phyloP scores from a whole-genome alignment of 2,113 vertebrate genomes.

The Rhea pennata region DNA sequence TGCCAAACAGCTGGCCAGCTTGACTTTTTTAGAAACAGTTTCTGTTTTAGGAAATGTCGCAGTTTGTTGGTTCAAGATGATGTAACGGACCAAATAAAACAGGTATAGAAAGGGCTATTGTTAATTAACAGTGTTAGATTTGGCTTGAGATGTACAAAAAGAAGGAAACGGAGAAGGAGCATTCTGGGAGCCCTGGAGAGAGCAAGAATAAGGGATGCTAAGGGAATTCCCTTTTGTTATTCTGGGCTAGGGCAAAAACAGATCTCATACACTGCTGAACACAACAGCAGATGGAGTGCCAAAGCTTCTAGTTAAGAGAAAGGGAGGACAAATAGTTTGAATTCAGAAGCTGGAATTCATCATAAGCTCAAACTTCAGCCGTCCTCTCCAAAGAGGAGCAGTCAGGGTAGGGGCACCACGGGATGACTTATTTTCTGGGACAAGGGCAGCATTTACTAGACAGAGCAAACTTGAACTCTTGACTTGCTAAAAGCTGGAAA shows the following conservation, averaged over 20 bases:
- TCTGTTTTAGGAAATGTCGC: not conserved
- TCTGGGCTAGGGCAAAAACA: not conserved
- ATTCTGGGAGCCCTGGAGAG: not conserved
- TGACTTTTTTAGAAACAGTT: conserved; percentile 15
- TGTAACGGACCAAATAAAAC: not conserved
- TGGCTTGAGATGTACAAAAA: not conserved
- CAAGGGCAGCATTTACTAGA: not conserved
- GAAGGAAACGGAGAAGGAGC: not conserved
- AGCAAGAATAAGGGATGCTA: not conserved
- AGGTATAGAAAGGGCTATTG: not conserved
- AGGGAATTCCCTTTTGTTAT: not conserved
- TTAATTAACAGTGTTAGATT: not conserved
- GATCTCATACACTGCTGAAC: not conserved
- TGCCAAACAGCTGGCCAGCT: conserved; percentile 40
- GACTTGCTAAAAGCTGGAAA: not conserved
- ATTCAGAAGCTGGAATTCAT: not conserved
- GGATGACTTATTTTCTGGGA: not conserved
- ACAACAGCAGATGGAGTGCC: not conserved
- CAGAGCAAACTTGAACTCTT: not conserved
- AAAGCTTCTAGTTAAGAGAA: not conserved
- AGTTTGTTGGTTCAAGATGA: not conserved
- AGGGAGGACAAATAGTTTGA: not conserved
- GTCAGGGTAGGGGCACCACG: fast-evolving
- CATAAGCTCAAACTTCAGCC: not conserved
- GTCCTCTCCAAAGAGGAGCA: not conserved